phyloP scores from a whole-genome alignment of 2,888 invertebrate species.

The Blomia tropicalis region DNA sequence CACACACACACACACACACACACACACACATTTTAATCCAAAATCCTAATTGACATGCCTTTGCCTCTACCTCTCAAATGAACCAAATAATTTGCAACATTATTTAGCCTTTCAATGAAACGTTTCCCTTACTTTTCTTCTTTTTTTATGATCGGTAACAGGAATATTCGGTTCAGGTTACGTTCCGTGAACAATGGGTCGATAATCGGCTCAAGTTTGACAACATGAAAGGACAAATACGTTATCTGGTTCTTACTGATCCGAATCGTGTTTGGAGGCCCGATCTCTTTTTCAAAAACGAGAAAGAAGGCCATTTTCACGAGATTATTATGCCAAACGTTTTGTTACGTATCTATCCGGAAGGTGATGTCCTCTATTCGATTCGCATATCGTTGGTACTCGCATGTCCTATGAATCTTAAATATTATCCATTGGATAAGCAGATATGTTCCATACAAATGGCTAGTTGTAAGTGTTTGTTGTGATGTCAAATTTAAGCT shows the following conservation, averaged over 20 bases:
- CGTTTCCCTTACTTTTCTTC: too few species aligned
- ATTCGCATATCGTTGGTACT: slow-evolving; percentile 90
- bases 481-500: not conserved
- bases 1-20: too few species aligned
- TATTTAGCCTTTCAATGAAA: too few species aligned
- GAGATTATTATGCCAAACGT: slow-evolving; percentile 96
- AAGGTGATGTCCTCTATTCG: slow-evolving; percentile 87
- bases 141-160: slow-evolving; percentile 29
- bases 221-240: slow-evolving; percentile 31
- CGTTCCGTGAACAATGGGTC: slow-evolving; percentile 91
- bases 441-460: slow-evolving; percentile 85
- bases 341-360: slow-evolving; percentile 85
- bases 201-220: slow-evolving; percentile 53
- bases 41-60: too few species aligned
- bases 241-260: slow-evolving; percentile 76
- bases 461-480: slow-evolving; percentile 75
- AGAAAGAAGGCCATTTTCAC: slow-evolving; percentile 84
- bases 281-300: slow-evolving; percentile 91
- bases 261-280: slow-evolving; percentile 96
- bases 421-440: slow-evolving; percentile 85
- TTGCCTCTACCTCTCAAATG: too few species aligned
- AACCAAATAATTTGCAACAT: too few species aligned
- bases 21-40: too few species aligned
- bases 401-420: slow-evolving; percentile 92
- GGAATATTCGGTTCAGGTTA: slow-evolving; percentile 92